phyloP scores from a whole-genome alignment of 2,113 vertebrate genomes.

The Phrynosoma blainvillii region DNA sequence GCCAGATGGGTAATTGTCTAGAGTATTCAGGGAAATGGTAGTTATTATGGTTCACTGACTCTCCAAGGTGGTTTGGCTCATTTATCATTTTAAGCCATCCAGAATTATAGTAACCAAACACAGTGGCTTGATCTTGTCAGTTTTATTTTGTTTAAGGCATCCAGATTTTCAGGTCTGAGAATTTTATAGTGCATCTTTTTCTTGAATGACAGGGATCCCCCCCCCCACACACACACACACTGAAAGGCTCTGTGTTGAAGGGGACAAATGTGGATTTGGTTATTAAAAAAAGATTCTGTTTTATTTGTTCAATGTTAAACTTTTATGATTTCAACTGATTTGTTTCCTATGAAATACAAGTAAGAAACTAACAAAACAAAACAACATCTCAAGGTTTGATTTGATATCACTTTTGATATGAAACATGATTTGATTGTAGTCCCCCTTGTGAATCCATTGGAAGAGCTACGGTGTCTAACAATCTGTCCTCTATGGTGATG shows the following conservation, averaged over 20 bases:
- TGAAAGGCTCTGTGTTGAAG: constrained; percentile 48
- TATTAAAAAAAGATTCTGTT: constrained; percentile 21
- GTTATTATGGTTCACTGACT: constrained; percentile 66
- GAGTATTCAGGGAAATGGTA: constrained; percentile 56
- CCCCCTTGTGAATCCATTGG: not conserved
- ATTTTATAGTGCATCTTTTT: constrained; percentile 31
- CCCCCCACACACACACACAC: no score
- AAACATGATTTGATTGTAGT: not conserved
- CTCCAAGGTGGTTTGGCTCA: constrained; percentile 65
- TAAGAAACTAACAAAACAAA: not conserved
- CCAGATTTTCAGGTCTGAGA: constrained; percentile 47
- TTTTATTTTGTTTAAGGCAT: constrained; percentile 63
- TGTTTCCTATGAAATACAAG: not conserved
- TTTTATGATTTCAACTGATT: not conserved
- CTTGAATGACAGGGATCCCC: constrained; percentile 13
- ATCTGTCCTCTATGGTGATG: not conserved
- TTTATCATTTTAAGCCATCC: constrained; percentile 57
- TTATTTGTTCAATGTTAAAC: not conserved
- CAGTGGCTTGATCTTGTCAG: constrained; percentile 66
- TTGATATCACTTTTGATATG: not conserved
- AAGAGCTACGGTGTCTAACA: not conserved
- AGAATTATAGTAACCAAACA: constrained; percentile 59
- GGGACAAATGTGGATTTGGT: not conserved
- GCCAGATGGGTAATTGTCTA: constrained; percentile 64
- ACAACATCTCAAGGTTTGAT: no score